phyloP scores from a whole-genome alignment of 2,113 vertebrate species.

The Glaucidium brasilianum region DNA sequence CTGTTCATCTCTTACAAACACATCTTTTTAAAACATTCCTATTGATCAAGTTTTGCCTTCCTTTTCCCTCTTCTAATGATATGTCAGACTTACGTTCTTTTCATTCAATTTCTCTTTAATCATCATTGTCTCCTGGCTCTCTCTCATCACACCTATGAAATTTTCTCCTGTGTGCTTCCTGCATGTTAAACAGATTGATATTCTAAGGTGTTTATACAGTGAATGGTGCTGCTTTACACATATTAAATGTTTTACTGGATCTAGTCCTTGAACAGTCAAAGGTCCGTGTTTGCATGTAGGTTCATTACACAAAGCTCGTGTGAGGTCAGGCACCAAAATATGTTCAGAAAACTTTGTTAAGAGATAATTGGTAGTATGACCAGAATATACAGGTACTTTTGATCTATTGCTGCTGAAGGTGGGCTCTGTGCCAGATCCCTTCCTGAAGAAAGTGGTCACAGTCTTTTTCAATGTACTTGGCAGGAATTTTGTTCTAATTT shows the following conservation, averaged over 20 bases:
- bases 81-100: neutral
- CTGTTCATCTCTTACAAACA: neutral
- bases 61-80: neutral
- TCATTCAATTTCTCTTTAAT: neutral
- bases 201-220: neutral
- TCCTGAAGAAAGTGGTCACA: neutral
- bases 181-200: neutral
- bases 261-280: neutral
- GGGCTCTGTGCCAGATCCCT: neutral
- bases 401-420: neutral
- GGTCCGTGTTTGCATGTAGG: neutral
- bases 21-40: neutral
- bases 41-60: neutral
- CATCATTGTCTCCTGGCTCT: neutral
- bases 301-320: neutral
- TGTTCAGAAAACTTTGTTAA: neutral
- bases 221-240: neutral
- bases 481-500: neutral
- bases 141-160: neutral
- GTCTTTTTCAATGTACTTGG: neutral
- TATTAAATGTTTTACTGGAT: neutral
- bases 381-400: neutral
- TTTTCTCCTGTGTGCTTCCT: accelerated
- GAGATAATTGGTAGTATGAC: neutral
- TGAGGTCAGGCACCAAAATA: neutral